A percentile compares a stretch with the other conserved stretches of the same genome.
These are phyloP conservation scores for Etheostoma perlongum DNA, from an alignment of 2,797 vertebrate genomes.

Conservation along the genomic window DNA sequence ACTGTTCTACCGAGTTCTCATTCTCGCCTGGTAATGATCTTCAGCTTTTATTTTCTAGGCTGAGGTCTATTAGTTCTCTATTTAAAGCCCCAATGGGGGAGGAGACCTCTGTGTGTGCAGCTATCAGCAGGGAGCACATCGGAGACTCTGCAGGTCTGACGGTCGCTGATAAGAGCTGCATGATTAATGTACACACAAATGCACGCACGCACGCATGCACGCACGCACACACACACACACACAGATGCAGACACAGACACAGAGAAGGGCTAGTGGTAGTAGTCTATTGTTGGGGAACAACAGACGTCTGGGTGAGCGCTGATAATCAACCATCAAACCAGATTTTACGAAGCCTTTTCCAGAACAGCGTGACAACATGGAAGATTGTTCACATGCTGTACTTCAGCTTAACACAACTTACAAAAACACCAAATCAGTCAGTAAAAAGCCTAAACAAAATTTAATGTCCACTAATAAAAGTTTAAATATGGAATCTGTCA, in stretches of 20 bases:
- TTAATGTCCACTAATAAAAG: neutral
- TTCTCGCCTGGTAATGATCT: conserved; percentile 73
- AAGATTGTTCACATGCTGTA: conserved; percentile 34
- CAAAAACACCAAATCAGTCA: conserved; percentile 26
- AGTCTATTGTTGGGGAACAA: conserved; percentile 79
- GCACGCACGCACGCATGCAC: conserved; percentile 33
- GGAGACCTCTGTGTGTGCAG: conserved; percentile 72
- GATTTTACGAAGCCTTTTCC: conserved; percentile 72
- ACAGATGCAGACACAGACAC: conserved; percentile 8
- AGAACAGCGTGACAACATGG: conserved; percentile 63
- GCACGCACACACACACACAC: conserved; percentile 21
- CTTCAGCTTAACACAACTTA: conserved; percentile 33
- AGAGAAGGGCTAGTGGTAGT: conserved; percentile 58
- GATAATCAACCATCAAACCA: conserved; percentile 82
- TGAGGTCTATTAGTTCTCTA: conserved; percentile 80
- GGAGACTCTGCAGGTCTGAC: conserved; percentile 82
- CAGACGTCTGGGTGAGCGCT: conserved; percentile 77
- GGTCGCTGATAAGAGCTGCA: conserved; percentile 81
- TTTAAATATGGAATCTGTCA: neutral
- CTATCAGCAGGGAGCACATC: conserved; percentile 83
- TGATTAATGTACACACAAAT: conserved; percentile 67
- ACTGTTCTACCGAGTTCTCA: conserved; percentile 59
- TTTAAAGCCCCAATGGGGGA: conserved; percentile 73
- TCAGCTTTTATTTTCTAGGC: conserved; percentile 74
- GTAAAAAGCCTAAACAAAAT: conserved; percentile 12